phyloP scores from a whole-genome alignment of 2,888 invertebrate species.

The Platycnemis pennipes region DNA sequence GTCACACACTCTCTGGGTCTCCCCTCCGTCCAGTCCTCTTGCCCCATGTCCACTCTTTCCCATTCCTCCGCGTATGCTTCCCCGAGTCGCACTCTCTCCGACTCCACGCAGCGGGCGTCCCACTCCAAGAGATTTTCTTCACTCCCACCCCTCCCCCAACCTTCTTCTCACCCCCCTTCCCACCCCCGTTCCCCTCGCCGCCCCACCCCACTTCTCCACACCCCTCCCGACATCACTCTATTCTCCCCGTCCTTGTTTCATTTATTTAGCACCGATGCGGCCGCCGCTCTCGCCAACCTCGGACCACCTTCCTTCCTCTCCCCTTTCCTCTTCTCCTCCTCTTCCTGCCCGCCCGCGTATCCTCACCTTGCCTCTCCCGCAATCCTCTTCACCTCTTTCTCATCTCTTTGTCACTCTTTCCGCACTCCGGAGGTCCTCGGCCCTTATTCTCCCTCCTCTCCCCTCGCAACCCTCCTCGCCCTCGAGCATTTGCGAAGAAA shows the following conservation, averaged over 20 bases:
- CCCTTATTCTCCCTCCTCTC: background rate
- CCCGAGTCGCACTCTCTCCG: background rate
- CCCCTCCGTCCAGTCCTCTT: background rate
- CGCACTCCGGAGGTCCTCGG: background rate
- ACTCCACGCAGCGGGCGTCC: background rate
- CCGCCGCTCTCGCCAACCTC: conserved; percentile 1
- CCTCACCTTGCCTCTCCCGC: background rate
- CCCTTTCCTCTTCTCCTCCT: background rate
- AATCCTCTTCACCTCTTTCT: background rate
- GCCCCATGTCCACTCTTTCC: conserved; percentile 58
- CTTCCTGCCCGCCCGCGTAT: background rate
- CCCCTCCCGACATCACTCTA: conserved; percentile 41
- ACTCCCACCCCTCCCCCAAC: conserved; percentile 2
- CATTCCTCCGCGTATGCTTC: background rate
- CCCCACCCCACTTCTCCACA: background rate
- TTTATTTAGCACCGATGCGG: conserved; percentile 61
- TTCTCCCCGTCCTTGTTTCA: conserved; percentile 58
- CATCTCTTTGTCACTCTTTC: background rate
- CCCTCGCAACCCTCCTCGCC: background rate
- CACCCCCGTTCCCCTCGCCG: conserved; percentile 21
- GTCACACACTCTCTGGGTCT: background rate
- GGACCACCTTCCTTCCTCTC: background rate
- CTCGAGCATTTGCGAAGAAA: background rate
- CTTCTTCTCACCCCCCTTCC: background rate
- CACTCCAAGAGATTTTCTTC: background rate